phyloP scores from a whole-genome alignment of 2,888 invertebrate genomes.

The Uropetala carovei region DNA sequence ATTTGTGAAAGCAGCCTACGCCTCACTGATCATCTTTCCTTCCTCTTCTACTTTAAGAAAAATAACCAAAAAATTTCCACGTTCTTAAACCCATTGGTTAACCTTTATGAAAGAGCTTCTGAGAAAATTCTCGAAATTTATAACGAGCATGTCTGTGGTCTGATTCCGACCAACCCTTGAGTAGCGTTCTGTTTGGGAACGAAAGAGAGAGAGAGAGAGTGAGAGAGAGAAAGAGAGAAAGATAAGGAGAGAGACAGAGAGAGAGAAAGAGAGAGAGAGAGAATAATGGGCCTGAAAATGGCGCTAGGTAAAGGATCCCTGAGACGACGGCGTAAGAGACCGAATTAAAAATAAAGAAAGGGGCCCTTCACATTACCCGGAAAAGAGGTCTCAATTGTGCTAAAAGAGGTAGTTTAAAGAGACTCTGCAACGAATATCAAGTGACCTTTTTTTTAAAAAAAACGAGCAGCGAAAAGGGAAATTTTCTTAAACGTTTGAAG shows the following conservation, averaged over 20 bases:
- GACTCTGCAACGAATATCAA: background rate
- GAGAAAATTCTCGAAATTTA: too few species aligned
- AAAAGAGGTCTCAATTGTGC: conserved; percentile 9
- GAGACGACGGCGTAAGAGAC: background rate
- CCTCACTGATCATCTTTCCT: too few species aligned
- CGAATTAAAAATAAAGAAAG: background rate
- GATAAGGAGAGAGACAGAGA: background rate
- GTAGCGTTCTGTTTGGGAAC: background rate
- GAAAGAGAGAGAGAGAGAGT: background rate
- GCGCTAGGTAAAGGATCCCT: background rate
- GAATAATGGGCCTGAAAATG: background rate
- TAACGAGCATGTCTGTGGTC: too few species aligned
- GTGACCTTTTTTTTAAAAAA: background rate
- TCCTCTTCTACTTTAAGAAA: too few species aligned
- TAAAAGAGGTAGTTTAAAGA: background rate
- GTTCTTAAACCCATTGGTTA: too few species aligned
- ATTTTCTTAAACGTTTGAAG: too few species aligned
- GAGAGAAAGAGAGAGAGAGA: background rate
- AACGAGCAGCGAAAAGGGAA: background rate
- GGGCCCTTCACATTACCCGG: background rate
- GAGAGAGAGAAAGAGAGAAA: background rate
- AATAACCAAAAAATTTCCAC: too few species aligned
- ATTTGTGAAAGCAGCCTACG: too few species aligned
- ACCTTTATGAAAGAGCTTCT: too few species aligned
- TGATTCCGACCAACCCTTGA: background rate